phyloP scores from a whole-genome alignment of 2,113 vertebrate genomes.

The Percina caprodes region DNA sequence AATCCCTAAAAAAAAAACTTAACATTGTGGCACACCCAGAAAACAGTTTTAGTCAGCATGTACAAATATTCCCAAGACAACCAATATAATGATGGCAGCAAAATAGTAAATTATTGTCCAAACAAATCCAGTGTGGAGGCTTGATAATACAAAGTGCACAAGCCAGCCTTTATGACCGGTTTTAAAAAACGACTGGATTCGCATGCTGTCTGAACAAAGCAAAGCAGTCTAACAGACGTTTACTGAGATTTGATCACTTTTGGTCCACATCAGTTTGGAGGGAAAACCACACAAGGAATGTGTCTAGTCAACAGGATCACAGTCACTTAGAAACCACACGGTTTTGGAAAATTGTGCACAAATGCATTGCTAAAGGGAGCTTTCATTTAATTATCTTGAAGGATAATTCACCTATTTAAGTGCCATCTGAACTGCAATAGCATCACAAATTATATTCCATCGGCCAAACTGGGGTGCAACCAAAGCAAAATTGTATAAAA shows the following conservation, averaged over 20 bases:
- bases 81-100: constrained; percentile 4
- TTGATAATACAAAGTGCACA: background rate
- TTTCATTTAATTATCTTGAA: background rate
- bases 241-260: constrained; percentile 19
- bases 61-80: background rate
- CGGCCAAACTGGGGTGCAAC: background rate
- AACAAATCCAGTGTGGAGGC: constrained; percentile 19
- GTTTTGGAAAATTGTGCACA: background rate
- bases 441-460: background rate
- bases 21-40: background rate
- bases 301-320: background rate
- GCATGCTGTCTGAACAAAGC: constrained; percentile 2
- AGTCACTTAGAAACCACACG: constrained; percentile 9
- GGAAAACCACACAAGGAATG: constrained; percentile 28
- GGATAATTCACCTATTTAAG: background rate
- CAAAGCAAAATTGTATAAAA: too few species aligned
- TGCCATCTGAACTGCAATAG: background rate
- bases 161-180: background rate
- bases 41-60: background rate
- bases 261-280: background rate
- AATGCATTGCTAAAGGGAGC: background rate
- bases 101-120: background rate
- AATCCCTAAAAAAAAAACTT: background rate
- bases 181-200: constrained; percentile 11
- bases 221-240: background rate